Conservation (phyloP, 2,888 invertebrate species). For the Cecidostiba fungosa region DNA sequence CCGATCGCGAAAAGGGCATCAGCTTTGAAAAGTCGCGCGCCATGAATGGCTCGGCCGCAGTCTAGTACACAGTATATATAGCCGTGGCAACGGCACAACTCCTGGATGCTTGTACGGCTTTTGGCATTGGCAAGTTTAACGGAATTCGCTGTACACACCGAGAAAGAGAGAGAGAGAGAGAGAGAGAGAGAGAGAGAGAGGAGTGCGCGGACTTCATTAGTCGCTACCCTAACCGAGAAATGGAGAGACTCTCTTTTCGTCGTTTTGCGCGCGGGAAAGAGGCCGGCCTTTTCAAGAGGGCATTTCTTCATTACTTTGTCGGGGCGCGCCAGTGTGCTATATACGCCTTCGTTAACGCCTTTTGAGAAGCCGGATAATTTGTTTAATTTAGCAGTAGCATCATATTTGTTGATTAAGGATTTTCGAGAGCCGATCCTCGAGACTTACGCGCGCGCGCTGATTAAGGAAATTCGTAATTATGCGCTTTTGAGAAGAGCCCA, state of each 20-base stretch:
- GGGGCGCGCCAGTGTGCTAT: background rate
- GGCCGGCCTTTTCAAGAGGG: constrained; percentile 37
- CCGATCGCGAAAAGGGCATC: background rate
- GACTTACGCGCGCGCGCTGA: background rate
- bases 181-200: background rate
- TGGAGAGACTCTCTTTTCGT: constrained; percentile 39
- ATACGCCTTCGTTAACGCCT: constrained; percentile 53
- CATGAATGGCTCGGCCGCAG: background rate
- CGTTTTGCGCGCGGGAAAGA: background rate
- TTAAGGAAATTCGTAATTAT: constrained; percentile 19
- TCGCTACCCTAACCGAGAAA: constrained; percentile 26
- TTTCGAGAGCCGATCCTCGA: constrained; percentile 1
- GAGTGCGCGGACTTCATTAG: constrained; percentile 58
- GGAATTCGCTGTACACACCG: constrained; percentile 6
- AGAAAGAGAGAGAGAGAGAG: background rate
- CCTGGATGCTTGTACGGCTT: background rate
- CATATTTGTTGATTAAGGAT: constrained; percentile 48
- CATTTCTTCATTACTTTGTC: constrained; percentile 51
- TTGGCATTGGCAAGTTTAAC: constrained; percentile 35
- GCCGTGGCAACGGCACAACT: background rate
- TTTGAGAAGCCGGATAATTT: constrained; percentile 51
- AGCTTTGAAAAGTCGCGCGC: background rate
- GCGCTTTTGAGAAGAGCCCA: background rate
- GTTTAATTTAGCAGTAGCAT: constrained; percentile 51
- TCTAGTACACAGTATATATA: no score